A percentile compares a stretch with the other conserved stretches of the same genome.
These are phyloP conservation scores for Mimachlamys varia DNA, from an alignment of 2,888 invertebrate genomes.

Conservation along the genomic window DNA sequence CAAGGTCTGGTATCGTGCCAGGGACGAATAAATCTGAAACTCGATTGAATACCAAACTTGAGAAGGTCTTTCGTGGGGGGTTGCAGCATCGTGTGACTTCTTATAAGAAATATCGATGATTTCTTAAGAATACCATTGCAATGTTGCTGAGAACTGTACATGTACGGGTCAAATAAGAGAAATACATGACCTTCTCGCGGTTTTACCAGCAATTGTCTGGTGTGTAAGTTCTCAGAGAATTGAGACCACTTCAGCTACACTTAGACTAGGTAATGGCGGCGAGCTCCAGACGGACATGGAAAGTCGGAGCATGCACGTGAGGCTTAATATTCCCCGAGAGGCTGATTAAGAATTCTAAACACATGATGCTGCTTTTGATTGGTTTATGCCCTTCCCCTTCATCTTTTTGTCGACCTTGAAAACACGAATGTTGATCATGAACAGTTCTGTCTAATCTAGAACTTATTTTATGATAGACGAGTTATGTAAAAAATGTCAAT, in stretches of 20 bases:
- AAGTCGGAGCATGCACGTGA: background rate
- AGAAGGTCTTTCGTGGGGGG: background rate
- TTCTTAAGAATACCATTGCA: background rate
- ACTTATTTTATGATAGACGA: too few relatives aligned
- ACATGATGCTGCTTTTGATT: too few relatives aligned
- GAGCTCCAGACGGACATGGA: background rate
- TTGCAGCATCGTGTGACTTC: background rate
- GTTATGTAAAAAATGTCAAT: too few relatives aligned
- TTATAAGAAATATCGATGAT: background rate
- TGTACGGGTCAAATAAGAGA: background rate
- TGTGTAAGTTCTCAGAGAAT: background rate
- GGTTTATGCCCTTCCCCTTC: too few relatives aligned
- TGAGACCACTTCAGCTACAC: background rate
- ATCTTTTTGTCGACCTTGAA: too few relatives aligned
- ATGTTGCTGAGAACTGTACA: background rate
- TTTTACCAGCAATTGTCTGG: background rate
- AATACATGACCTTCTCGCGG: conserved; percentile 4
- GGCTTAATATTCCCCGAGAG: background rate
- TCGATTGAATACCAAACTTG: background rate
- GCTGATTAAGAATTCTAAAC: too few relatives aligned
- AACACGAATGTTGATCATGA: too few relatives aligned
- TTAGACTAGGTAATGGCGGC: background rate
- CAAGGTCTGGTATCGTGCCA: background rate
- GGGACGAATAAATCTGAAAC: background rate
- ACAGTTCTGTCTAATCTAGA: too few relatives aligned